Conservation (phyloP, 2,797 vertebrate genomes). For the Halcyon leucocephala region DNA sequence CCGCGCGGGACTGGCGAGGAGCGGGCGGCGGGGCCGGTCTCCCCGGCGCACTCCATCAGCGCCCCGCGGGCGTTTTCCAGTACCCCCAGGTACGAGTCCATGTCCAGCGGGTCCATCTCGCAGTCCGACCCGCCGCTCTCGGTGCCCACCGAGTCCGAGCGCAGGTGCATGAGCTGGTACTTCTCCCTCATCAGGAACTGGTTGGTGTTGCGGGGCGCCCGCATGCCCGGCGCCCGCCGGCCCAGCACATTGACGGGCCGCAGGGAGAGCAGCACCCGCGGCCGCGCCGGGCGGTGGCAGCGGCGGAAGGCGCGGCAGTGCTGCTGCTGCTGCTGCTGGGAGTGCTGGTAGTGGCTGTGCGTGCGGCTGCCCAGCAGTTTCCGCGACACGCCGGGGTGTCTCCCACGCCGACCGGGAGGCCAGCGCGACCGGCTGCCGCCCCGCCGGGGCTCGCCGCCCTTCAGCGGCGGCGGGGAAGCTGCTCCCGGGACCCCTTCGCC, state of each 20-base stretch:
- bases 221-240: constrained; percentile 85
- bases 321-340: constrained; percentile 47
- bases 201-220: constrained; percentile 91
- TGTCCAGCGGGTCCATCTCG: constrained; percentile 87
- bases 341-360: not conserved
- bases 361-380: constrained; percentile 43
- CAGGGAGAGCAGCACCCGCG: constrained; percentile 66
- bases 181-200: constrained; percentile 92
- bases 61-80: constrained; percentile 89
- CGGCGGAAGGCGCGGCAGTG: constrained; percentile 19
- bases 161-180: constrained; percentile 89
- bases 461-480: constrained; percentile 22
- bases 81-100: constrained; percentile 89
- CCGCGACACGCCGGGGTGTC: constrained; percentile 55
- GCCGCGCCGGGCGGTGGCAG: constrained; percentile 33
- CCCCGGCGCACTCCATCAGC: constrained; percentile 78
- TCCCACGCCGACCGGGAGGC: constrained; percentile 75
- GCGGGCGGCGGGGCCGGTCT: not conserved
- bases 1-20: not conserved
- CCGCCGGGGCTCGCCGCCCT: constrained; percentile 16
- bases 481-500: constrained; percentile 69
- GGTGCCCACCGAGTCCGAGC: constrained; percentile 88
- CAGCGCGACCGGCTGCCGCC: constrained; percentile 73
- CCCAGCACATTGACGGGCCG: constrained; percentile 86
- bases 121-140: constrained; percentile 86